A percentile compares a stretch with the other conserved stretches of the same genome.
Evolutionary conservation across 1,140 invertebrate species (phyloP).

Genomic region (Aleiodes sp.): DNA sequence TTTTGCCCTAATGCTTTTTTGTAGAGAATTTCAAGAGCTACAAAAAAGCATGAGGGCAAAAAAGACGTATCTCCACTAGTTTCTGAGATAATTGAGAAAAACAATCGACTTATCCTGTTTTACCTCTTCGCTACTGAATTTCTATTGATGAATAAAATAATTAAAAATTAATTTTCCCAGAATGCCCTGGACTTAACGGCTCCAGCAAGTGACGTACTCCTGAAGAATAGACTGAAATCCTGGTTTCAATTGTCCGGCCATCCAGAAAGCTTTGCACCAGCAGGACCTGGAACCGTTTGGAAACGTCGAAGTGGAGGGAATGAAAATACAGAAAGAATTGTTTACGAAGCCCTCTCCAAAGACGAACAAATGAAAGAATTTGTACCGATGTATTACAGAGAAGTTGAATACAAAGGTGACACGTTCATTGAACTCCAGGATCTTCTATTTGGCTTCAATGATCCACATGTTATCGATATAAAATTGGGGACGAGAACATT

Average conservation of each 20-base stretch:
- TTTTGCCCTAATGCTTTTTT: too few relatives aligned
- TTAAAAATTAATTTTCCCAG: conserved; percentile 69
- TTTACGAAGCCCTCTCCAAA: conserved; percentile 83
- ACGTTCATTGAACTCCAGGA: conserved; percentile 92
- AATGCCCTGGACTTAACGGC: conserved; percentile 92
- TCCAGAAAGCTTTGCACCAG: conserved; percentile 90
- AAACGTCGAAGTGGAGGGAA: conserved; percentile 78
- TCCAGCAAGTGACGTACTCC: conserved; percentile 86
- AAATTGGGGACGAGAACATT: conserved; percentile 95
- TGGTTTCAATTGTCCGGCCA: conserved; percentile 97
- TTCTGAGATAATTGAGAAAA: too few relatives aligned
- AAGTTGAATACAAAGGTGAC: conserved; percentile 87
- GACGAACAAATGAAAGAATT: conserved; percentile 80
- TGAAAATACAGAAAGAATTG: conserved; percentile 82
- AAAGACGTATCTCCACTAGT: too few relatives aligned
- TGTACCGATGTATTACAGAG: conserved; percentile 87
- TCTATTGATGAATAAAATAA: too few relatives aligned
- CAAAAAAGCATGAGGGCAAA: too few relatives aligned
- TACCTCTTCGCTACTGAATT: too few relatives aligned
- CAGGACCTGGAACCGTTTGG: conserved; percentile 93
- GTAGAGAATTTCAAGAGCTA: too few relatives aligned
- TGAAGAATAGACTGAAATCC: conserved; percentile 78
- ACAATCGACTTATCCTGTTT: too few relatives aligned
- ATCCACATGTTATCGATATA: conserved; percentile 91
- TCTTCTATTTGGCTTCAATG: conserved; percentile 83